Conservation (phyloP, 2,888 invertebrate species). For the Diarsia rubi region DNA sequence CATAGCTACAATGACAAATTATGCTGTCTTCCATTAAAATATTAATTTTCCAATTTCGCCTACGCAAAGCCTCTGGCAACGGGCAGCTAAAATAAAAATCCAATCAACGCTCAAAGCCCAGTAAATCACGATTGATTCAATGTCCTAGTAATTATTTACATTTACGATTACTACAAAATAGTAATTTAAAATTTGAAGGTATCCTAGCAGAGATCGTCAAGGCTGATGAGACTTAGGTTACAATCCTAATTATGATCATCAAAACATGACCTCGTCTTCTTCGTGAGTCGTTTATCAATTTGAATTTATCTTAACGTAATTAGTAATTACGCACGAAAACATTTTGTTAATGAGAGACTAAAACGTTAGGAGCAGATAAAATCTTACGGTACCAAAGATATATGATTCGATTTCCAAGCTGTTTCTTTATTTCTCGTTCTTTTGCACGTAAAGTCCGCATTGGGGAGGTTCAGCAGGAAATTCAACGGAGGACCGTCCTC, state of each 20-base stretch:
- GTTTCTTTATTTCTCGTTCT: slow-evolving; percentile 22
- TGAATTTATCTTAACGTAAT: slow-evolving; percentile 60
- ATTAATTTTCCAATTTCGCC: slow-evolving; percentile 36
- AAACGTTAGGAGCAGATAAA: slow-evolving; percentile 1
- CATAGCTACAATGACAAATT: slow-evolving; percentile 19
- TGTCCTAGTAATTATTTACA: slow-evolving; percentile 39
- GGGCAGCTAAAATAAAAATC: slow-evolving; percentile 33
- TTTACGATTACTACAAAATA: slow-evolving; percentile 31
- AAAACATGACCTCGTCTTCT: slow-evolving; percentile 54
- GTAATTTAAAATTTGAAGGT: slow-evolving; percentile 28
- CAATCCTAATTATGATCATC: slow-evolving; percentile 56
- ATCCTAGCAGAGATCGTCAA: slow-evolving; percentile 39
- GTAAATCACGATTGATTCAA: slow-evolving; percentile 42
- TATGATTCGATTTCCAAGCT: slow-evolving; percentile 30
- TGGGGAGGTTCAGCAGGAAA: slow-evolving; percentile 36
- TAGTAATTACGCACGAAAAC: slow-evolving; percentile 51
- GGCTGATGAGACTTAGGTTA: slow-evolving; percentile 40
- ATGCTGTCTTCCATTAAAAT: slow-evolving; percentile 21
- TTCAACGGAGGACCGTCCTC: slow-evolving; percentile 14
- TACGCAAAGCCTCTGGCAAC: slow-evolving; percentile 23
- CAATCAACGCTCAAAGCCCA: slow-evolving; percentile 40
- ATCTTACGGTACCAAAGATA: background rate
- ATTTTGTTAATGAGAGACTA: slow-evolving; percentile 28
- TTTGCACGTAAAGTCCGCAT: slow-evolving; percentile 19
- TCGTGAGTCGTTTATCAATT: slow-evolving; percentile 61